These are phyloP conservation scores for Saguinus imperator DNA, from an alignment of 2,113 vertebrate species.

Conservation along the genomic window DNA sequence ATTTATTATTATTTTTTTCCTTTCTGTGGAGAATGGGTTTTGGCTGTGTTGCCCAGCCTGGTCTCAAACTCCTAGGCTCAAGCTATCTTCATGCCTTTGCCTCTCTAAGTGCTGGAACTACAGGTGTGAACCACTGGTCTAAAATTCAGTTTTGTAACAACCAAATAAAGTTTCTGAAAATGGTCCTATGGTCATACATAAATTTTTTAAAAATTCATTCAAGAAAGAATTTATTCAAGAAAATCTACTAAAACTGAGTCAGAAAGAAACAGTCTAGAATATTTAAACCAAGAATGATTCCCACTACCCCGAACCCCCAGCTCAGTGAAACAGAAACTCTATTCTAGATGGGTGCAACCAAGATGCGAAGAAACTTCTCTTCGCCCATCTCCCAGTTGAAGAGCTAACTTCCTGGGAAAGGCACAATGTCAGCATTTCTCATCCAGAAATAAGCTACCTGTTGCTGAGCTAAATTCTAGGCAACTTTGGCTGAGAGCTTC, in stretches of 20 bases:
- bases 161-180: not conserved
- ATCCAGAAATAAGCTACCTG: not conserved
- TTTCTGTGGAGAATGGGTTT: too few relatives aligned
- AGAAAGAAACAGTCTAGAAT: not conserved
- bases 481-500: not conserved
- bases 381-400: not conserved
- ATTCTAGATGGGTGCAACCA: not conserved
- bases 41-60: too few relatives aligned
- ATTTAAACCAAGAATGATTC: not conserved
- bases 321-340: not conserved
- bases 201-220: not conserved
- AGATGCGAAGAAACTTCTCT: not conserved
- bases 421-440: not conserved
- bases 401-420: not conserved
- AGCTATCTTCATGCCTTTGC: too few relatives aligned
- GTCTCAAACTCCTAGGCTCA: too few relatives aligned
- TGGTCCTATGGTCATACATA: not conserved
- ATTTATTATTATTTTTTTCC: not conserved
- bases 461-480: not conserved
- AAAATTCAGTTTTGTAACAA: not conserved
- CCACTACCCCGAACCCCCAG: not conserved
- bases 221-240: not conserved
- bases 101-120: too few relatives aligned
- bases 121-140: too few relatives aligned
- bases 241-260: constrained; percentile 16